Conservation (phyloP, 2,888 invertebrate species). For the Leucoptera coffeella region DNA sequence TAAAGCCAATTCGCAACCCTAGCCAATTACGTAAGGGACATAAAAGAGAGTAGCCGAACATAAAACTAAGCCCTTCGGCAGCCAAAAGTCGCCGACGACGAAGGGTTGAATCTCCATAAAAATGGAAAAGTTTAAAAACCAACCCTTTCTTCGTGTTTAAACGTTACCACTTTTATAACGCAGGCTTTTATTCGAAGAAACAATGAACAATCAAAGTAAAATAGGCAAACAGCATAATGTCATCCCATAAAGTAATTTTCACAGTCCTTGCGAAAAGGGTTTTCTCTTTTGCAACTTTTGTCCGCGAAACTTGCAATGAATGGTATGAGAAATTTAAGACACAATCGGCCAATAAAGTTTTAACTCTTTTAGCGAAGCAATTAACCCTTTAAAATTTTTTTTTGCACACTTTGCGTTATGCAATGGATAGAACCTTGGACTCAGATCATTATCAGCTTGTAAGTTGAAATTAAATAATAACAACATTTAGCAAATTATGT, state of each 20-base stretch:
- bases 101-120: conserved; percentile 46
- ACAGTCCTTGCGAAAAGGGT: conserved; percentile 47
- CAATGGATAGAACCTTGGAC: too few species aligned
- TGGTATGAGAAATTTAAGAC: conserved; percentile 16
- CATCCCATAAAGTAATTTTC: conserved; percentile 48
- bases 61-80: conserved; percentile 48
- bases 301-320: conserved; percentile 29
- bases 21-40: conserved; percentile 40
- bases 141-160: too few species aligned
- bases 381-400: too few species aligned
- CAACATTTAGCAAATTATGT: too few species aligned
- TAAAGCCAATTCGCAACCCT: conserved; percentile 15
- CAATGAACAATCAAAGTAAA: conserved; percentile 12
- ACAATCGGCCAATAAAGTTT: too few species aligned
- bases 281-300: conserved; percentile 23
- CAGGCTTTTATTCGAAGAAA: too few species aligned
- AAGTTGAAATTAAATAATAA: too few species aligned
- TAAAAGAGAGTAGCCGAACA: conserved; percentile 38
- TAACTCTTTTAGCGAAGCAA: too few species aligned
- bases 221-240: conserved; percentile 22
- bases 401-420: too few species aligned
- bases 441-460: too few species aligned
- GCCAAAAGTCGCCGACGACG: conserved; percentile 30
- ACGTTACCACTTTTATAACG: too few species aligned
- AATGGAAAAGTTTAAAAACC: conserved; percentile 30